Evolutionary conservation across 2,797 vertebrate genomes (phyloP).

Genomic region (Hyperoplus immaculatus): DNA sequence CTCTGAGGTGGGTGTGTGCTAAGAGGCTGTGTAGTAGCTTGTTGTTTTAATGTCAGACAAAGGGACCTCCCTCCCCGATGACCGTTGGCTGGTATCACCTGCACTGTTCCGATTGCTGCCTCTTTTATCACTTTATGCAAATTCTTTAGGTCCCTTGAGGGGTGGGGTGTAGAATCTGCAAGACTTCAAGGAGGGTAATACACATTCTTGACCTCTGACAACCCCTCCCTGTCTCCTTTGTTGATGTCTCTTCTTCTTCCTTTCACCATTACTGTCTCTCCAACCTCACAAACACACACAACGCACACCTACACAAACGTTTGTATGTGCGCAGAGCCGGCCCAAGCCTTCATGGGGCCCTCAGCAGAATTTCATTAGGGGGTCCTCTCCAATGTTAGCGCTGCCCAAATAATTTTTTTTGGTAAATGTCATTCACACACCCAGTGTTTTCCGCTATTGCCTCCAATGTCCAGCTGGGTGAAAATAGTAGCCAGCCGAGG

Average conservation of each 20-base stretch:
- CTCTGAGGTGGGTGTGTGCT: conserved; percentile 36
- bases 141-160: conserved; percentile 62
- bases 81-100: conserved; percentile 74
- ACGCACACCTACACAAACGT: too few species aligned
- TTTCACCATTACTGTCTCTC: neutral
- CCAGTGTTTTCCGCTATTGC: too few species aligned
- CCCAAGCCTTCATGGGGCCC: too few species aligned
- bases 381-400: too few species aligned
- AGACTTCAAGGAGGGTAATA: conserved; percentile 33
- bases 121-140: conserved; percentile 75
- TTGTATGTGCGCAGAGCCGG: too few species aligned
- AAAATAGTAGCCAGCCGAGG: too few species aligned
- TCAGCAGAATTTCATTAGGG: too few species aligned
- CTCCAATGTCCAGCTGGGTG: too few species aligned
- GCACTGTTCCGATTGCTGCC: conserved; percentile 64
- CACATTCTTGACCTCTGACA: conserved; percentile 24
- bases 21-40: conserved; percentile 34
- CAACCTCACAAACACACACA: neutral
- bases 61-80: conserved; percentile 54
- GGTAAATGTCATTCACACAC: too few species aligned
- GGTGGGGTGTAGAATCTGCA: neutral
- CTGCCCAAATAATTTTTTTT: too few species aligned
- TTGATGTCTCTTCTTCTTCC: conserved; percentile 1
- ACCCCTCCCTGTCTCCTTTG: conserved; percentile 25
- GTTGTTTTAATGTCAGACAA: conserved; percentile 38